phyloP scores from a whole-genome alignment of 2,797 vertebrate species.

The Argentina silus region DNA sequence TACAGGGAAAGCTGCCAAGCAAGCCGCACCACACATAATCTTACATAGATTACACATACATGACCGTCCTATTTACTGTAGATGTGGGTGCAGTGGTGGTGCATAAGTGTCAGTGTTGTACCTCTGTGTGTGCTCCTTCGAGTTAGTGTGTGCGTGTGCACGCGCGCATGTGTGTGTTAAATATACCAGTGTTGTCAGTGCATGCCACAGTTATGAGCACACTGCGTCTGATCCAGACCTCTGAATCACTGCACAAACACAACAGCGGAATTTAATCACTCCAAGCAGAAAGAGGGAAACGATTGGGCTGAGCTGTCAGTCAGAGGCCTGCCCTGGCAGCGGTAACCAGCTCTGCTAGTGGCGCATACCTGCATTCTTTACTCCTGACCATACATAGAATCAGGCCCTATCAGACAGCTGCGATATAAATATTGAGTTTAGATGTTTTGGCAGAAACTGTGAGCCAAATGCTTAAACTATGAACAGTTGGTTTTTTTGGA shows the following conservation, averaged over 20 bases:
- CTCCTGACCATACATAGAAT: constrained; percentile 79
- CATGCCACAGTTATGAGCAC: constrained; percentile 72
- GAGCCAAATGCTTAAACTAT: constrained; percentile 73
- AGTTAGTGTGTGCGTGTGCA: constrained; percentile 6
- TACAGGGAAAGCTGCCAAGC: not conserved
- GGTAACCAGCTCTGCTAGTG: constrained; percentile 57
- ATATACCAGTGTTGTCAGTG: constrained; percentile 46
- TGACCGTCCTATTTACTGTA: not conserved
- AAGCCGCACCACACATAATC: not conserved
- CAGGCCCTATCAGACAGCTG: constrained; percentile 60
- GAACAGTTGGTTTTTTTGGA: constrained; percentile 48
- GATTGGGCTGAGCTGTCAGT: constrained; percentile 60
- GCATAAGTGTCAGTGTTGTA: not conserved
- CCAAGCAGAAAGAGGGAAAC: constrained; percentile 29
- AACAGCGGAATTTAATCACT: constrained; percentile 67
- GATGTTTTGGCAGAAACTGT: constrained; percentile 70
- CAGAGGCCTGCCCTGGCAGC: constrained; percentile 56
- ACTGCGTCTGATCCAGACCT: constrained; percentile 43
- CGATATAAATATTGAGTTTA: constrained; percentile 71
- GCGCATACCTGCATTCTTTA: constrained; percentile 65
- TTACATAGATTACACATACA: not conserved
- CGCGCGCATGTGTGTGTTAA: constrained; percentile 11
- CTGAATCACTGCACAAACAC: constrained; percentile 65
- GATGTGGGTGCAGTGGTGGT: not conserved
- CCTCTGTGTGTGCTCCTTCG: not conserved